A percentile compares a stretch with the other conserved stretches of the same genome.
Evolutionary conservation across 2,797 vertebrate species (phyloP).

Genomic region (Gadopsis bispinosus): DNA sequence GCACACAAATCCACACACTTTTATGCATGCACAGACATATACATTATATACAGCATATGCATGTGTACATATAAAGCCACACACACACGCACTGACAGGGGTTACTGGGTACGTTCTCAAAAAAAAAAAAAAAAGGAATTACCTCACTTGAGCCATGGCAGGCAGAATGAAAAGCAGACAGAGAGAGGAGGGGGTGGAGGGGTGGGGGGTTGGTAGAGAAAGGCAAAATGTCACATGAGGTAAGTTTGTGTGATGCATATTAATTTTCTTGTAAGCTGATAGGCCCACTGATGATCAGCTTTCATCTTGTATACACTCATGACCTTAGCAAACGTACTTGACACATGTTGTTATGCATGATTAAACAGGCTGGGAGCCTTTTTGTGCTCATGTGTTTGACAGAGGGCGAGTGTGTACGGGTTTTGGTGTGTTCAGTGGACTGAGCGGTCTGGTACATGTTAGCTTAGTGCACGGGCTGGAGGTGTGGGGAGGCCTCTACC

Average conservation of each 20-base stretch:
- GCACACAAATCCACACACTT: slow-evolving; percentile 47
- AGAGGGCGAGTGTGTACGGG: not conserved
- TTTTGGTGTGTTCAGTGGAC: not conserved
- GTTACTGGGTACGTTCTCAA: slow-evolving; percentile 76
- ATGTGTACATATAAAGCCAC: slow-evolving; percentile 50
- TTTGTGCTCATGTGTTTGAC: slow-evolving; percentile 4
- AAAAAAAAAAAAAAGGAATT: slow-evolving; percentile 68
- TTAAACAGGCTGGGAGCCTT: slow-evolving; percentile 21
- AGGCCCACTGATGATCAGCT: slow-evolving; percentile 61
- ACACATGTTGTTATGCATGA: slow-evolving; percentile 55
- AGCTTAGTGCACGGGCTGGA: not conserved
- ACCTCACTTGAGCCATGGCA: slow-evolving; percentile 81
- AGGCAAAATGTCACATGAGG: slow-evolving; percentile 72
- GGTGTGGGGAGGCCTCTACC: not conserved
- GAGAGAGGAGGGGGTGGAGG: slow-evolving; percentile 1
- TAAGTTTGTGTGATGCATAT: slow-evolving; percentile 65
- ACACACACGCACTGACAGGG: slow-evolving; percentile 55
- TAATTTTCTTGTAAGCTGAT: slow-evolving; percentile 72
- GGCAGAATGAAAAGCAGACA: slow-evolving; percentile 83
- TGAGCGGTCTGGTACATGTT: not conserved
- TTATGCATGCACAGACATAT: slow-evolving; percentile 55
- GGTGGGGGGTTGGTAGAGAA: slow-evolving; percentile 15
- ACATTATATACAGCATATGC: slow-evolving; percentile 35
- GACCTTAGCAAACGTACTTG: slow-evolving; percentile 56
- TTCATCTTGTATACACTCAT: slow-evolving; percentile 60